Percentiles rank a stretch among this genome's conserved stretches.
These are phyloP conservation scores for Cydia amplana DNA, from an alignment of 1,140 invertebrate species.

Conservation along the genomic window DNA sequence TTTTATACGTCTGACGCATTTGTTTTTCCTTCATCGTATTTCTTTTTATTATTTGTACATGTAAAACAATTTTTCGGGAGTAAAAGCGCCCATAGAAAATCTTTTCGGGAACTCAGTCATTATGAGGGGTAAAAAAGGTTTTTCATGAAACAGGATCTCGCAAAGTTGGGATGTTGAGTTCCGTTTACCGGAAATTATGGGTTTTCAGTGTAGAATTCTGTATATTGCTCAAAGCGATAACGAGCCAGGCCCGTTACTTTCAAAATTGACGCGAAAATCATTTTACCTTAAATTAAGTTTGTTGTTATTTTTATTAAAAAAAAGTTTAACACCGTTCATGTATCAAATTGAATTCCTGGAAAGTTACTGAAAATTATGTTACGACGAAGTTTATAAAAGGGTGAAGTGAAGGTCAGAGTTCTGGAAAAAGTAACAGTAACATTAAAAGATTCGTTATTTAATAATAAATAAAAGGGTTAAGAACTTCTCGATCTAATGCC, in stretches of 20 bases:
- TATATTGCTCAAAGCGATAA: constrained; percentile 52
- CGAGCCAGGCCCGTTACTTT: constrained; percentile 36
- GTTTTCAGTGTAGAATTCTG: constrained; percentile 44
- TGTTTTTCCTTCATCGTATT: neutral
- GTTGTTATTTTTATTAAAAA: constrained; percentile 36
- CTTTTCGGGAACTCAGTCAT: constrained; percentile 12
- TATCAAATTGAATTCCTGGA: neutral
- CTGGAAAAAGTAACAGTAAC: neutral
- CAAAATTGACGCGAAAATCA: constrained; percentile 40
- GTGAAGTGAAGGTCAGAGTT: neutral
- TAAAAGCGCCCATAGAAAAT: constrained; percentile 16
- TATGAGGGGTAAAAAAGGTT: constrained; percentile 28
- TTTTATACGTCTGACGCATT: neutral
- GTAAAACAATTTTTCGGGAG: constrained; percentile 14
- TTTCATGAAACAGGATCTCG: constrained; percentile 25
- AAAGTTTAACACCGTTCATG: constrained; percentile 1
- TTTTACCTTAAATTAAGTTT: constrained; percentile 38
- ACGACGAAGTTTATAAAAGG: constrained; percentile 3
- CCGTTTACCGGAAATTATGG: constrained; percentile 49
- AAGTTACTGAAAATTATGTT: neutral
- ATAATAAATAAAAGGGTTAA: neutral
- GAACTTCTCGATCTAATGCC: too few species aligned
- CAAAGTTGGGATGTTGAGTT: constrained; percentile 37
- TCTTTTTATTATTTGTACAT: constrained; percentile 15
- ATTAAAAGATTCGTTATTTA: neutral